Evolutionary conservation across 2,113 vertebrate genomes (phyloP), one percentile per base, ranked within the genome.

Genomic region (Sterrhoptilus dennistouni): DNA sequence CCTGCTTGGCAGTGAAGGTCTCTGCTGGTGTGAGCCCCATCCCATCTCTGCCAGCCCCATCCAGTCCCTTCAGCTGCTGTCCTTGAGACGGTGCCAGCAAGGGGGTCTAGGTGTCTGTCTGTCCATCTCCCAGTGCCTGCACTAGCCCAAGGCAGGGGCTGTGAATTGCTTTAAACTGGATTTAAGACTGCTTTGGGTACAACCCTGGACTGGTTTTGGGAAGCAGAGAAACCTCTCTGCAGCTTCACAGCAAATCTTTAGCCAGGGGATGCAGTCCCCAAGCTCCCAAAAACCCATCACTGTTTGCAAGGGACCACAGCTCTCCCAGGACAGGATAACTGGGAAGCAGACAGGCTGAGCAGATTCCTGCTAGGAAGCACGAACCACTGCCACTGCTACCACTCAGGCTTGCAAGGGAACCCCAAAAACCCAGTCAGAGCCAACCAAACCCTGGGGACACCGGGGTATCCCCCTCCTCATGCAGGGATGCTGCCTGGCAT

Each of bases 61-160:
- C 19, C 63, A 23, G 11, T 13, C 14, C 12, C 61, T 54, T 36
- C 69, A 52, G 14, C 2, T 33, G 23, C 64, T 44, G 23, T 33
- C 40, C 45, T 49, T n/a, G 60, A 45, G 28, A 53, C 0, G 0
- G 20, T 3, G 5, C 10, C 33, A 2, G 0, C 0, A 1, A 35
- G 33, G 20, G 38, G 35, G 35, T 9, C 31, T 8, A n/a, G 5
- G 4, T 52, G 31, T 36, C 52, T 57, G 53, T 59, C 64, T 38
- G 45, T 65, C 13, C 56, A 8, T n/a, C 14, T 14, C 19, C 12
- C 29, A 45, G 45, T 40, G 60, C 21, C 36, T 4, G 1, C 6
- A 2, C n/a, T 19, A 25, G 57, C 12, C 47, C 45, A 35, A 38
- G 38, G 44, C 28, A 76, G 40, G 13, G n/a, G 7, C 23, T 89